Evolutionary conservation across 2,888 invertebrate species (phyloP).

Genomic region (Lottia scabra): DNA sequence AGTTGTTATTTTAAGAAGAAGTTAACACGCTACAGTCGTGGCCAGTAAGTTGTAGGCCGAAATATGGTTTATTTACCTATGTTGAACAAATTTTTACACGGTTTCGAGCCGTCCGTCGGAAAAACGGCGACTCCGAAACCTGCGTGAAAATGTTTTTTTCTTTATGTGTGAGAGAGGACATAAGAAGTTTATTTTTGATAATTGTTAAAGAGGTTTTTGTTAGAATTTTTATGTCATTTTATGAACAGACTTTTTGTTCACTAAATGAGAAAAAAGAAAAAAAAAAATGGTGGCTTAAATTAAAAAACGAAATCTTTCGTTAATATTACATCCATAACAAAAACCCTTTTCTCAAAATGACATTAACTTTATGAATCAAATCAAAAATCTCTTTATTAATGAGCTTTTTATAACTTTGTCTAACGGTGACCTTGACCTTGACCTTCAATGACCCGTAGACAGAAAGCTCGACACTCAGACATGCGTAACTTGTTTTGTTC

Average conservation of each 20-base stretch:
- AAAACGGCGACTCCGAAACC: slow-evolving; percentile 7
- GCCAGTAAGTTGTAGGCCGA: slow-evolving; percentile 3
- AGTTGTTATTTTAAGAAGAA: slow-evolving; percentile 17
- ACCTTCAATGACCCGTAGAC: too few species aligned
- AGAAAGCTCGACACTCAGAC: too few species aligned
- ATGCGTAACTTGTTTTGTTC: too few species aligned
- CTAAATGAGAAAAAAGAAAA: slow-evolving; percentile 24
- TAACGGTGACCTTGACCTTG: too few species aligned
- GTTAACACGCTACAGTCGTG: neutral
- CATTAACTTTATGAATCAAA: neutral
- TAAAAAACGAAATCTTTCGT: neutral
- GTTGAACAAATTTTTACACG: slow-evolving; percentile 47
- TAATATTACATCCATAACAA: neutral
- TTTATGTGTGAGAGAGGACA: slow-evolving; percentile 45
- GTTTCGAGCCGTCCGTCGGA: slow-evolving; percentile 49
- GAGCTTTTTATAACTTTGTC: too few species aligned
- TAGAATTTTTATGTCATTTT: slow-evolving; percentile 57
- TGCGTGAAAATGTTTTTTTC: slow-evolving; percentile 65
- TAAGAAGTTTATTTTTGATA: slow-evolving; percentile 77
- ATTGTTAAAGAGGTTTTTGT: slow-evolving; percentile 73
- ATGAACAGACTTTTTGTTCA: slow-evolving; percentile 31
- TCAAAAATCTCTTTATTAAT: too few species aligned
- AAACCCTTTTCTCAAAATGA: slow-evolving; percentile 1
- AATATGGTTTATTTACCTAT: slow-evolving; percentile 29
- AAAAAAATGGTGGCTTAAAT: neutral